These are phyloP conservation scores for Endomychus coccineus DNA, from an alignment of 2,888 invertebrate genomes.

Conservation along the genomic window DNA sequence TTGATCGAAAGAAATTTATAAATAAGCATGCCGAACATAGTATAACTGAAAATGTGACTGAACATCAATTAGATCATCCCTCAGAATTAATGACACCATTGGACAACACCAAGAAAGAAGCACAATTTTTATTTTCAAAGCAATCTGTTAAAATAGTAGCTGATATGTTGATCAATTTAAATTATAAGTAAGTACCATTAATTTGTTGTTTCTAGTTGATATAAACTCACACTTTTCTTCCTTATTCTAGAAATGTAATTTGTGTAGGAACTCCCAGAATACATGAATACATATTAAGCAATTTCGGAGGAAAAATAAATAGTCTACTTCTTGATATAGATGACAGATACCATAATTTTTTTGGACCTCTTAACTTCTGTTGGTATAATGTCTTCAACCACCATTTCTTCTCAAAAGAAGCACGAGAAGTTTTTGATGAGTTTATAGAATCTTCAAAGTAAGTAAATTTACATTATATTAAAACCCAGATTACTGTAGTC, in stretches of 20 bases:
- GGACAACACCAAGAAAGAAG: constrained; percentile 71
- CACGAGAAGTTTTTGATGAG: constrained; percentile 51
- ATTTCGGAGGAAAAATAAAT: constrained; percentile 38
- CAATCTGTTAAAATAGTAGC: constrained; percentile 58
- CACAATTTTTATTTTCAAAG: constrained; percentile 79
- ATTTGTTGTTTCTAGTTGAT: constrained; percentile 1
- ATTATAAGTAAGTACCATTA: constrained; percentile 47
- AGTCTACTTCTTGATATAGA: constrained; percentile 78
- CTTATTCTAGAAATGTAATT: constrained; percentile 57
- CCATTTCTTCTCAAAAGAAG: constrained; percentile 65
- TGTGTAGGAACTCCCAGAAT: constrained; percentile 82
- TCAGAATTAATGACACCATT: constrained; percentile 61
- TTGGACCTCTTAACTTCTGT: constrained; percentile 57
- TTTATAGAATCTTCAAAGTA: constrained; percentile 55
- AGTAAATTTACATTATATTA: constrained; percentile 22
- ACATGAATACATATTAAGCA: constrained; percentile 57
- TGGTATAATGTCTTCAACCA: constrained; percentile 91
- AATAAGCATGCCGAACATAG: constrained; percentile 52
- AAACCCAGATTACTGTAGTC: too few species aligned
- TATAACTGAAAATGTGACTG: constrained; percentile 47
- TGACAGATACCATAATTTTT: constrained; percentile 60
- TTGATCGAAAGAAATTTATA: constrained; percentile 42
- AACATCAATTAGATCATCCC: constrained; percentile 55
- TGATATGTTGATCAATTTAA: constrained; percentile 52
- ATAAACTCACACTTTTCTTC: constrained; percentile 9